A percentile compares a stretch with the other conserved stretches of the same genome.
Evolutionary conservation across 2,888 invertebrate species (phyloP).

Genomic region (Esperia sulphurella): DNA sequence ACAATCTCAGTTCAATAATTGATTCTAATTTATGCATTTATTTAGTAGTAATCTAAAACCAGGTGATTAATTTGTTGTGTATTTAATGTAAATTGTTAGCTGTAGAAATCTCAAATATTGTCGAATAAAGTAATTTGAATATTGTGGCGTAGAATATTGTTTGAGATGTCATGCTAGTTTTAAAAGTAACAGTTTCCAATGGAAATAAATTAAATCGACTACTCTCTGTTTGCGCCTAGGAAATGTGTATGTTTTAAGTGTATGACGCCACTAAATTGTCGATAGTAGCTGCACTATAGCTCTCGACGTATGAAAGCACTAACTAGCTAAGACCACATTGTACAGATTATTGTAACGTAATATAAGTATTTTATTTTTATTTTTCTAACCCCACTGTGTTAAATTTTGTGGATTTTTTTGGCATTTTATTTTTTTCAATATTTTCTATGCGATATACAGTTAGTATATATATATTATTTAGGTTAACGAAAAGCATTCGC

Average conservation of each 20-base stretch:
- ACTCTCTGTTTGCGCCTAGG: conserved; percentile 12
- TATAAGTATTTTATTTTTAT: conserved; percentile 15
- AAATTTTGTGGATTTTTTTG: conserved; percentile 20
- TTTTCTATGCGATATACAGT: too few relatives aligned
- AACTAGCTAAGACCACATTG: conserved; percentile 19
- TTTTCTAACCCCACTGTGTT: conserved; percentile 24
- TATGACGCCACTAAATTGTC: neutral
- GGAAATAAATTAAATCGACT: conserved; percentile 40
- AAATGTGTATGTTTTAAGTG: conserved; percentile 2
- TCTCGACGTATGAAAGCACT: conserved; percentile 12
- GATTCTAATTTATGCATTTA: too few relatives aligned
- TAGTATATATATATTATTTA: too few relatives aligned
- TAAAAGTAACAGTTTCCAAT: conserved; percentile 52
- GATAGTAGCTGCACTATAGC: neutral
- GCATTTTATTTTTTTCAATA: neutral
- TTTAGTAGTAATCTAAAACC: too few relatives aligned
- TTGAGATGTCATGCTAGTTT: conserved; percentile 48
- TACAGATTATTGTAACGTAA: conserved; percentile 17
- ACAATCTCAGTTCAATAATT: too few relatives aligned
- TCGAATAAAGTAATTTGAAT: neutral
- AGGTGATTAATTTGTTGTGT: too few relatives aligned
- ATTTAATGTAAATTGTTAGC: neutral
- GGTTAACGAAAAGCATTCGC: too few relatives aligned
- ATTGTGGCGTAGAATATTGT: conserved; percentile 14
- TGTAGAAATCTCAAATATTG: neutral